Percentiles rank a stretch among this genome's conserved stretches.
phyloP scores from a whole-genome alignment of 2,113 vertebrate species.

The Alexandromys fortis region DNA sequence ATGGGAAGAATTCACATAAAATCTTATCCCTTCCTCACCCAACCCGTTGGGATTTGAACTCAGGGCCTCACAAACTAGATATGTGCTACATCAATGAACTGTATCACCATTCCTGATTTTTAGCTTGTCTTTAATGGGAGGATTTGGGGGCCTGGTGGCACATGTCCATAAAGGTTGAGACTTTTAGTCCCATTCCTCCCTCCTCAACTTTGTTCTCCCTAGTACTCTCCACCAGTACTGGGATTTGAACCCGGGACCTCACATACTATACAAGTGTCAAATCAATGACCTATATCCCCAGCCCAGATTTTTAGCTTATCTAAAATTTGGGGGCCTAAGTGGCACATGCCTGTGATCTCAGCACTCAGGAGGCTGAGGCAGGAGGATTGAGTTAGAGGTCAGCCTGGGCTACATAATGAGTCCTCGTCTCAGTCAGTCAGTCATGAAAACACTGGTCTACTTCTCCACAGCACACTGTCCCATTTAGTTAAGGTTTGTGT shows the following conservation, averaged over 20 bases:
- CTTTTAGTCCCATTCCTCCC: no score
- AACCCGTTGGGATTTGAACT: not conserved
- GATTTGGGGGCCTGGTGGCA: not conserved
- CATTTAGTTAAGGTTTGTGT: fast-evolving
- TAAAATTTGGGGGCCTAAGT: not conserved
- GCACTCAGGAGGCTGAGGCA: not conserved
- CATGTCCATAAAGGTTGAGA: no score
- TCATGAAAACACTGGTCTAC: not conserved
- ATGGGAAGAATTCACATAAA: not conserved
- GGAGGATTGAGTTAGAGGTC: not conserved
- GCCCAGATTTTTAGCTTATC: not conserved
- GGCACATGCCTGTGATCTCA: not conserved
- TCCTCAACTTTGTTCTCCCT: no score
- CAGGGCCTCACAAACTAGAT: not conserved
- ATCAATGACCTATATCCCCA: not conserved
- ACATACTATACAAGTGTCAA: not conserved
- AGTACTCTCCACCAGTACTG: not conserved
- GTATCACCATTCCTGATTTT: not conserved
- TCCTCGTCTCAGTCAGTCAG: not conserved
- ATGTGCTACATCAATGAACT: not conserved
- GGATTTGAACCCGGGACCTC: not conserved
- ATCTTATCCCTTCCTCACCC: not conserved
- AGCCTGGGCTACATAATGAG: not conserved
- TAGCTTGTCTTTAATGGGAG: not conserved
- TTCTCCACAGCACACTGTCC: not conserved